Conservation (phyloP, 2,797 vertebrate species). For the Pagetopsis macropterus region DNA sequence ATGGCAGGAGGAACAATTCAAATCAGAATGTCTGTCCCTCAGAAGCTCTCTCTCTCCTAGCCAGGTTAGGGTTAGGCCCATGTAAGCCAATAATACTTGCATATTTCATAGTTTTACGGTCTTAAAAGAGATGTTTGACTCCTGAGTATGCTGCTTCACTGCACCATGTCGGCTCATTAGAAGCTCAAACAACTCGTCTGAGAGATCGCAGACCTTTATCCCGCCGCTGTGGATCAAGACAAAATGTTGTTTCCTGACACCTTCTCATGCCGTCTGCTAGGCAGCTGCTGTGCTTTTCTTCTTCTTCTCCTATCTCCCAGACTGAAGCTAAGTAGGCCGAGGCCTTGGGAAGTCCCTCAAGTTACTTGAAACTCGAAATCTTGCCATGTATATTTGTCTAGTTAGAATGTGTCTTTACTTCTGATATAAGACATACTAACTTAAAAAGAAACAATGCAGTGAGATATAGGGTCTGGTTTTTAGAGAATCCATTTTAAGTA, state of each 20-base stretch:
- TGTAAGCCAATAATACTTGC: not conserved
- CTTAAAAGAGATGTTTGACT: conserved; percentile 24
- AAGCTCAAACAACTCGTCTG: conserved; percentile 38
- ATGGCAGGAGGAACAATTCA: conserved; percentile 39
- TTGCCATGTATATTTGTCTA: no score
- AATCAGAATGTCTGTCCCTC: conserved; percentile 22
- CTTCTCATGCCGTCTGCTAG: conserved; percentile 51
- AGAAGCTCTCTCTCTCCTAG: not conserved
- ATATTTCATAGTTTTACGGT: conserved; percentile 17
- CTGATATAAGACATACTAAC: no score
- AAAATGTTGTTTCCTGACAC: conserved; percentile 57
- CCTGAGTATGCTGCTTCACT: conserved; percentile 35
- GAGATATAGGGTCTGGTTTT: no score
- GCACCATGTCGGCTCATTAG: conserved; percentile 38
- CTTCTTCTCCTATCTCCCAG: conserved; percentile 36
- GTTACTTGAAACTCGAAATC: conserved; percentile 50
- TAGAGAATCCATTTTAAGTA: no score
- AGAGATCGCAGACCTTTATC: conserved; percentile 49
- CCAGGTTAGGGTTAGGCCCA: conserved; percentile 12
- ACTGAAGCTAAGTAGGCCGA: conserved; percentile 75
- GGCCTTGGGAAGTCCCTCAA: conserved; percentile 76
- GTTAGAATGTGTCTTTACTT: no score
- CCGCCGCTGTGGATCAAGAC: conserved; percentile 46
- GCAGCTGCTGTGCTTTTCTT: conserved; percentile 56
- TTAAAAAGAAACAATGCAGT: no score